A percentile compares a stretch with the other conserved stretches of the same genome.
Conservation (phyloP, 2,888 invertebrate genomes). For the Rhaphigaster nebulosa region DNA sequence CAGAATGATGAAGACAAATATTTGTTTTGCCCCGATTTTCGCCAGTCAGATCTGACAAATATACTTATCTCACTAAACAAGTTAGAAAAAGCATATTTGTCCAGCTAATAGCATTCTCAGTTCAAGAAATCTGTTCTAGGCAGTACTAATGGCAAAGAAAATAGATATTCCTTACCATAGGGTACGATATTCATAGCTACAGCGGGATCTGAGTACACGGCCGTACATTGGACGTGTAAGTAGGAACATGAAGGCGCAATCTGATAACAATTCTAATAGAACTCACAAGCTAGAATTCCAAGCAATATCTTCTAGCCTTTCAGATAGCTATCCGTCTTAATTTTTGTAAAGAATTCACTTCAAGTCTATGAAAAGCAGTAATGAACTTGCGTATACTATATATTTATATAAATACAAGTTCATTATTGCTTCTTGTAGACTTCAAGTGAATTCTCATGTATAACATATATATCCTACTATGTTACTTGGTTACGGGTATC, state of each 20-base stretch:
- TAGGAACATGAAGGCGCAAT: neutral
- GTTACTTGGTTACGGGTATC: too few species aligned
- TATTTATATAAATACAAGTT: too few species aligned
- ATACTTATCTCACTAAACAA: too few species aligned
- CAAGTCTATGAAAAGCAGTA: neutral
- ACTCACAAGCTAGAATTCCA: neutral
- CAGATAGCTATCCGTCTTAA: neutral
- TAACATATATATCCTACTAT: too few species aligned
- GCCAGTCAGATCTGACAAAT: too few species aligned
- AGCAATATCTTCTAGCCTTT: neutral
- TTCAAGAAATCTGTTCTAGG: neutral
- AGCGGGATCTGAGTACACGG: neutral
- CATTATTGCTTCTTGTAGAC: too few species aligned
- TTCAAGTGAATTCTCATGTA: too few species aligned
- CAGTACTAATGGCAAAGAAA: neutral
- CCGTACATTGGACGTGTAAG: slow-evolving; percentile 1
- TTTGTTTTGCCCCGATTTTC: too few species aligned
- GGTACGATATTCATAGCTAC: neutral
- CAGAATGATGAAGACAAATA: too few species aligned
- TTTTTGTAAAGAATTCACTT: neutral
- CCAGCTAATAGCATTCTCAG: neutral
- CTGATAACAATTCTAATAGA: slow-evolving; percentile 27
- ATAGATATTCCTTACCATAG: neutral
- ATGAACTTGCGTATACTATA: too few species aligned
- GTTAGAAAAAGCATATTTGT: neutral